Percentiles rank a stretch among this genome's conserved stretches.
These are phyloP conservation scores for Cebus imitator DNA, from an alignment of 2,113 vertebrate genomes.

Conservation along the genomic window DNA sequence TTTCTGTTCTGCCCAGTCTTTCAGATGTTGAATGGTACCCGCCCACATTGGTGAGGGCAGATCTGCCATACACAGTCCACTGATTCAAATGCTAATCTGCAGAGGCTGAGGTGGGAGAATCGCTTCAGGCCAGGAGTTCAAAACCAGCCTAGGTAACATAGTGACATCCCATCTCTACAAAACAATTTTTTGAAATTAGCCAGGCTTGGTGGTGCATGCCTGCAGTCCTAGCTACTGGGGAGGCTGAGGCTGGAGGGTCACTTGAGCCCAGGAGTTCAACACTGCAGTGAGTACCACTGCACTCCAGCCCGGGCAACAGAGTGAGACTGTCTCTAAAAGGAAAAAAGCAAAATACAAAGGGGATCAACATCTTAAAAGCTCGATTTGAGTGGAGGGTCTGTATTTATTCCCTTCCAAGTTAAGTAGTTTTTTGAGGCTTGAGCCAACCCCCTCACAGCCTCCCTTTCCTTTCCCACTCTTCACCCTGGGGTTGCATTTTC, in stretches of 20 bases:
- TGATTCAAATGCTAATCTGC: not conserved
- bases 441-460: not conserved
- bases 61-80: not conserved
- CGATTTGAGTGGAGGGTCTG: not conserved
- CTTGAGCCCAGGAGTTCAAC: no score
- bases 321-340: no score
- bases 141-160: no score
- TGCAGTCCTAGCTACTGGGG: no score
- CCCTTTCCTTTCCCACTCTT: not conserved
- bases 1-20: not conserved
- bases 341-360: not conserved
- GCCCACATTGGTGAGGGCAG: not conserved
- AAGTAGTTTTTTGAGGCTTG: not conserved
- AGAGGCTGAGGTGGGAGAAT: no score
- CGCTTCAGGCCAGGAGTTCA: no score
- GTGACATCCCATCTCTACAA: no score
- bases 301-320: no score
- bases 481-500: not conserved
- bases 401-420: slow-evolving; percentile 39
- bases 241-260: no score
- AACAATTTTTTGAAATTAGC: no score
- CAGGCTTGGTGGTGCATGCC: no score
- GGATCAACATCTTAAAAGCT: not conserved
- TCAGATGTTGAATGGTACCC: not conserved
- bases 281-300: no score